Base-by-base conservation (phyloP, 2,888 invertebrate species). In the Rhabditophanes sp. region DNA sequence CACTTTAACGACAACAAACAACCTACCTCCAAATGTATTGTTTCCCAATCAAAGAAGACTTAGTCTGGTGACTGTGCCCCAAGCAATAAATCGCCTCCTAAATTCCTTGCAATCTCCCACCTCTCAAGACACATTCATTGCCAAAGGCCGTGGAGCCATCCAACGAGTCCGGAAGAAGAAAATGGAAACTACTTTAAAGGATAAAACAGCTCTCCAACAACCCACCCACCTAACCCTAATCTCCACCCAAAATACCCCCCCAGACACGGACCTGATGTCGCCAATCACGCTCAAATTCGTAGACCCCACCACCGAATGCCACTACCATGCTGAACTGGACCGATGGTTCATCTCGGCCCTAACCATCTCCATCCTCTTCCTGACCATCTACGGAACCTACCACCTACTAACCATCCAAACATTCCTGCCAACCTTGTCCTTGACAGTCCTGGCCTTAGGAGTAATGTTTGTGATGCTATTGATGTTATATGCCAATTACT, bases 291-390 rank as follows among this genome's bases (percentile, higher is more conserved):
- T 57, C 15, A 18, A 35, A 4, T 55, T 55, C 41, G 35, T 30
- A 28, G 56, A 55, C 17, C 19, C 21, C 1, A 41, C 35, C 22
- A 23, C 55, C 11, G 55, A 55, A 30, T 41, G 46, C 24, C 46
- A 38, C 40, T 60, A 49, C 34, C 56, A 61, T 35, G 48, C 51
- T 21, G 56, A 59, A 36, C 53, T 58, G 39, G 60, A 60, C 37
- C 50, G 56, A 25, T 60, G 60, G 56, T 53, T 59, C 31, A 61
- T 60, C 24, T 60, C 60, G 7, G 61, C 56, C 1, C 36, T 60
- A 2, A 50, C 60, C 9, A 55, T 56, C 12, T 49, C 49, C 22
- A 58, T 60, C 17, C 51, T 60, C 37, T 61, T 61, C 33, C 42
- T 60, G 19, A 53, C 58, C 9, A 42, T 60, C 6, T 58, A 56